phyloP scores from a whole-genome alignment of 2,797 vertebrate species.

The Sebastes variabilis region DNA sequence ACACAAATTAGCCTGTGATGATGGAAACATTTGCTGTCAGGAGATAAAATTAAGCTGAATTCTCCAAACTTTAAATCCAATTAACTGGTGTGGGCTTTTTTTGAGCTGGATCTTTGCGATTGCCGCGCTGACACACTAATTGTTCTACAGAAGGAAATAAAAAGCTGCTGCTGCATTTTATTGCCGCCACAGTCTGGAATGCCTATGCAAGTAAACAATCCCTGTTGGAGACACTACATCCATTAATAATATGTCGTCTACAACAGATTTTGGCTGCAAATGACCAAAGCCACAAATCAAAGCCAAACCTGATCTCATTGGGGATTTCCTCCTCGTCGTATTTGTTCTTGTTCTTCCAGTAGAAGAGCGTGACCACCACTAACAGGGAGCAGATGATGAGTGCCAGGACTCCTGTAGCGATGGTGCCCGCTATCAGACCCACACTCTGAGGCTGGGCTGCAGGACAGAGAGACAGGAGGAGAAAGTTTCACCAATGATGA shows the following conservation, averaged over 20 bases:
- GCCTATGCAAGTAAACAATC: neutral
- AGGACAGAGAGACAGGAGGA: slow-evolving; percentile 3
- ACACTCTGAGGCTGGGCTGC: slow-evolving; percentile 93
- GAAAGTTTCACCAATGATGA: neutral
- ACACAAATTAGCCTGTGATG: slow-evolving; percentile 39
- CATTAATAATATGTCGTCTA: neutral
- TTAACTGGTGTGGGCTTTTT: slow-evolving; percentile 1
- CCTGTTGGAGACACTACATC: neutral
- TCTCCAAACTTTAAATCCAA: slow-evolving; percentile 34
- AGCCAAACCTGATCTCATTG: slow-evolving; percentile 94
- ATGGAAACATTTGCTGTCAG: slow-evolving; percentile 8
- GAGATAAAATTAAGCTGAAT: slow-evolving; percentile 26
- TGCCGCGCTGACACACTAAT: neutral
- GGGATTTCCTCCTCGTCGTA: slow-evolving; percentile 98
- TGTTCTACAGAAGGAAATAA: neutral
- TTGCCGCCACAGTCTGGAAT: neutral
- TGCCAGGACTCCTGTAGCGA: slow-evolving; percentile 88
- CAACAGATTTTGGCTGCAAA: neutral
- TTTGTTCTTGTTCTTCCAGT: slow-evolving; percentile 97
- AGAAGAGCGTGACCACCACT: slow-evolving; percentile 91
- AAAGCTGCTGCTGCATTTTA: neutral
- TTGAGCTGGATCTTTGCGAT: neutral
- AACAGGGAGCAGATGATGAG: slow-evolving; percentile 89
- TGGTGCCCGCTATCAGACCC: slow-evolving; percentile 91
- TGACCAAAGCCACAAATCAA: neutral